Evolutionary conservation across 2,113 vertebrate species (phyloP).

Genomic region (Romanogobio albipinnatus): DNA sequence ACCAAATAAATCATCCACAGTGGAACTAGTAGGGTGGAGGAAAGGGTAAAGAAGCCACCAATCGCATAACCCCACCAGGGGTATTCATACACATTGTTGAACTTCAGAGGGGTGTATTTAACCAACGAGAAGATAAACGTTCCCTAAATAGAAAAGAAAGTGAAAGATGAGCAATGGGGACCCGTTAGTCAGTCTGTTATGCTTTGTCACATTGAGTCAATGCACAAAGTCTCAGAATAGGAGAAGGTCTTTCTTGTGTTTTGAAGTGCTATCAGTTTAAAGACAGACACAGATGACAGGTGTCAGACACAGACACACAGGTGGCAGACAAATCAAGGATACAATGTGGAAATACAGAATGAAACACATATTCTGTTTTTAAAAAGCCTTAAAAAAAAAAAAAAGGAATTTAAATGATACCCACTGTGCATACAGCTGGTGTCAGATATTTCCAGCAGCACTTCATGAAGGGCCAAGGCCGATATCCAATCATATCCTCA

Average conservation of each 20-base stretch:
- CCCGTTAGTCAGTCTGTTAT: not conserved
- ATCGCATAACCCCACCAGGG: conserved; percentile 80
- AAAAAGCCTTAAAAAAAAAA: not conserved
- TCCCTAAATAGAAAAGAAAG: conserved; percentile 54
- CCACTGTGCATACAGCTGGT: conserved; percentile 85
- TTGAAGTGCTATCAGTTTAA: conserved; percentile 7
- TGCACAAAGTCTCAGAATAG: not conserved
- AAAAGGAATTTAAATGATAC: conserved; percentile 52
- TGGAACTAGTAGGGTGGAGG: conserved; percentile 76
- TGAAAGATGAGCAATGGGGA: not conserved
- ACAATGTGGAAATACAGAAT: not conserved
- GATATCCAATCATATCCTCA: conserved; percentile 95
- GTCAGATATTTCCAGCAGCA: conserved; percentile 90
- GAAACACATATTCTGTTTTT: not conserved
- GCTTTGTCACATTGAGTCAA: not conserved
- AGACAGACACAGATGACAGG: conserved; percentile 40
- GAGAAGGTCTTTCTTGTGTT: conserved; percentile 18
- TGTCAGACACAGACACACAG: conserved; percentile 38
- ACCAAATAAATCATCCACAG: conserved; percentile 74
- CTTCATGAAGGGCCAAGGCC: conserved; percentile 87
- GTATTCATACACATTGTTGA: conserved; percentile 78
- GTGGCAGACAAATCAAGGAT: not conserved
- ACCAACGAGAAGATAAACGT: conserved; percentile 74
- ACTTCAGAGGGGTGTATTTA: conserved; percentile 74
- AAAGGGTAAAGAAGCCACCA: conserved; percentile 76